Evolutionary conservation across 2,797 vertebrate genomes (phyloP), one percentile per base, ranked within the genome.

Genomic region (Numenius phaeopus): DNA sequence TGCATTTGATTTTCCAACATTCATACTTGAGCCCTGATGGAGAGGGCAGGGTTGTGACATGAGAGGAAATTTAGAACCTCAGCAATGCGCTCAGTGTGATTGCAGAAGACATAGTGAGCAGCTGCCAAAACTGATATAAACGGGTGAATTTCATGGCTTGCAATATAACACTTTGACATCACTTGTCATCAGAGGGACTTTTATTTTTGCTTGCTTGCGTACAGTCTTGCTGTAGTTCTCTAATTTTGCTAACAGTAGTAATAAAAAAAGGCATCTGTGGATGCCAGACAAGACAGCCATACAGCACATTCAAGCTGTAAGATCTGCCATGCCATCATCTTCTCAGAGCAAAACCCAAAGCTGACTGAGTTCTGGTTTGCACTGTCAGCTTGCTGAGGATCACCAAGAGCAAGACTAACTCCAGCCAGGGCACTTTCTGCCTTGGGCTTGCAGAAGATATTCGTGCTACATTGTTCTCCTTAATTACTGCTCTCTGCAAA

Each of bases 401-500:
- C 86, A 77, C 37, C 10, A 15, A 62, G 72, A 72, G 47, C 65
- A 83, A 42, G 75, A 67, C n/a, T 19, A 39, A 23, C 44, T 86
- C 57, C 55, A 89, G 54, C 34, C 59, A 54, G 49, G 22, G 14
- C 64, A 64, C 23, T 52, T 73, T 29, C 39, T 5, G 3, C 55
- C 73, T 76, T 66, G 70, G 64, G n/a, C 69, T 87, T 61, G 57
- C 17, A 58, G 83, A 61, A 88, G 70, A 52, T 66, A 47, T 34
- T 78, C 1, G 2, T 34, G 34, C 65, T 61, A 15, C 30, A 15
- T 78, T 81, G 29, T 94, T 91, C 61, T 89, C 76, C 62, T 69
- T 91, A 96, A 95, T 91, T 78, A 91, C 76, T 92, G 42, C 54
- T 94, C 82, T 85, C 65, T 88, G 72, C 50, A 92, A 96, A 69